Conservation (phyloP, 53 echinoderm and acorn worm genomes). For the Antedon mediterranea region DNA sequence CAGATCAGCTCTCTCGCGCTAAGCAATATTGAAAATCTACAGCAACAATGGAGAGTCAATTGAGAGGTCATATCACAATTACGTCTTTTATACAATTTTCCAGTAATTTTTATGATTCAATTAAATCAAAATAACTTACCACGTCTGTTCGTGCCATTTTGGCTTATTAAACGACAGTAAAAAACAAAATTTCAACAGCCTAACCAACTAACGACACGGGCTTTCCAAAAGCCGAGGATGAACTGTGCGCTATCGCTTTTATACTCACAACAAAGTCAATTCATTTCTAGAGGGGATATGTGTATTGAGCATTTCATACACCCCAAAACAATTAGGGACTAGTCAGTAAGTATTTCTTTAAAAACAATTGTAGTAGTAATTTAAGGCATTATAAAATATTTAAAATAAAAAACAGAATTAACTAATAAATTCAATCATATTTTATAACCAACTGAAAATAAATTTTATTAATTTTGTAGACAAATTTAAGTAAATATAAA, state of each 20-base stretch:
- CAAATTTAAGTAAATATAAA: no score
- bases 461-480: no score
- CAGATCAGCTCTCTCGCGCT: no score
- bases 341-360: background rate
- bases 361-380: background rate
- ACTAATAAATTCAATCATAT: no score
- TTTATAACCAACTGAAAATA: no score
- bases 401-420: no score
- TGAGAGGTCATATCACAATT: no score
- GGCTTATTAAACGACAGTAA: background rate
- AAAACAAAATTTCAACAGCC: background rate
- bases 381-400: no score
- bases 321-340: background rate
- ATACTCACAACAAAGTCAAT: constrained; percentile 54
- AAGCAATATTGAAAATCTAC: no score
- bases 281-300: constrained; percentile 41
- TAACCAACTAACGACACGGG: constrained; percentile 13
- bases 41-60: no score
- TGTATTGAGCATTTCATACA: constrained; percentile 25
- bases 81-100: background rate
- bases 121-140: background rate
- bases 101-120: background rate
- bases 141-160: background rate
- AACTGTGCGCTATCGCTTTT: constrained; percentile 61
- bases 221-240: constrained; percentile 65